Conservation (phyloP, 2,113 vertebrate genomes). For the Boulengeromyrus knoepffleri region DNA sequence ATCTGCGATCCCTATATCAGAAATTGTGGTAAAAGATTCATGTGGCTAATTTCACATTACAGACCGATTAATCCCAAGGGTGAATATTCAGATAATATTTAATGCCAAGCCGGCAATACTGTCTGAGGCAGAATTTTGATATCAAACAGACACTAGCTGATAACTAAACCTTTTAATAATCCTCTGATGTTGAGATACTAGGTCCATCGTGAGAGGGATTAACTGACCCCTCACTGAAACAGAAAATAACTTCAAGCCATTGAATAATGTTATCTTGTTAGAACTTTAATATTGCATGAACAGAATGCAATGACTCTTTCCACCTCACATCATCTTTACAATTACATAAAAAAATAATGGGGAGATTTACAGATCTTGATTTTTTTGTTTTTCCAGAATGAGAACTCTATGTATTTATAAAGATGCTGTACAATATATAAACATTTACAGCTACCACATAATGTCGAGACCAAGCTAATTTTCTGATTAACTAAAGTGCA, state of each 20-base stretch:
- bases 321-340: conserved; percentile 54
- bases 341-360: conserved; percentile 98
- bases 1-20: not conserved
- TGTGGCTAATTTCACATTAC: not conserved
- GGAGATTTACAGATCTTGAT: conserved; percentile 67
- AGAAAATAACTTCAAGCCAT: not conserved
- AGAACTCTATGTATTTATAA: conserved; percentile 80
- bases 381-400: conserved; percentile 51
- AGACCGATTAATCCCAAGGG: not conserved
- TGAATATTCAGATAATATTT: not conserved
- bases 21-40: not conserved
- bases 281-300: conserved; percentile 69
- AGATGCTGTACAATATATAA: conserved; percentile 99
- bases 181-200: not conserved
- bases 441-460: conserved; percentile 92
- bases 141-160: not conserved
- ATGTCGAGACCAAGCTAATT: conserved; percentile 58
- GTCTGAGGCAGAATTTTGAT: not conserved
- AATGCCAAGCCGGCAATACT: not conserved
- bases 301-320: conserved; percentile 55
- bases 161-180: not conserved
- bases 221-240: not conserved
- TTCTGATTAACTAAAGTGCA: conserved; percentile 62
- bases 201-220: not conserved
- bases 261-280: conserved; percentile 35